phyloP scores from a whole-genome alignment of 2,888 invertebrate genomes.

The Clepsis dumicolana region DNA sequence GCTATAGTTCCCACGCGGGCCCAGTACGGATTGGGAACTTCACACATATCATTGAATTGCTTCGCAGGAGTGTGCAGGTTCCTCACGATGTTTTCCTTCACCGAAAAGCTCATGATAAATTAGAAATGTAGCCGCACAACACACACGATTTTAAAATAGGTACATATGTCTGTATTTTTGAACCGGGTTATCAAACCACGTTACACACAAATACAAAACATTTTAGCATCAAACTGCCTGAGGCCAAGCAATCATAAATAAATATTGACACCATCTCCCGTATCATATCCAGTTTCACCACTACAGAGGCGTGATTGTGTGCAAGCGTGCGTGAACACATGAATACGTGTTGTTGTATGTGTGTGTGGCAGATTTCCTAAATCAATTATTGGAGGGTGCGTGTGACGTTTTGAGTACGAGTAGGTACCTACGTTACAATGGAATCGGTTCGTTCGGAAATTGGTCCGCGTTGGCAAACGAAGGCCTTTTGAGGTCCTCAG shows the following conservation, averaged over 20 bases:
- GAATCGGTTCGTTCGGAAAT: slow-evolving; percentile 2
- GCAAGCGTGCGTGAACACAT: slow-evolving; percentile 39
- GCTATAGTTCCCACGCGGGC: no score
- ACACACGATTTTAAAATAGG: no score
- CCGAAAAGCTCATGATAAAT: no score
- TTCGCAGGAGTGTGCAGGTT: no score
- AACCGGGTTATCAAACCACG: no score
- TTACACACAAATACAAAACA: no score
- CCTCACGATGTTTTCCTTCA: no score
- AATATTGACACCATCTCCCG: slow-evolving; percentile 2
- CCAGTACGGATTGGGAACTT: no score
- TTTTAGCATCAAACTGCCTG: no score
- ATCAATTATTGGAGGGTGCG: slow-evolving; percentile 33
- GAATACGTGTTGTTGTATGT: slow-evolving; percentile 33
- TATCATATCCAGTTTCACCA: slow-evolving; percentile 16
- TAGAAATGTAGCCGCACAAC: no score
- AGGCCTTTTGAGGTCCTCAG: not conserved
- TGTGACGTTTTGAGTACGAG: slow-evolving; percentile 17
- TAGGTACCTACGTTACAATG: slow-evolving; percentile 2
- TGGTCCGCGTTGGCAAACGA: not conserved
- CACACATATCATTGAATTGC: no score
- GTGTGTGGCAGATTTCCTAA: slow-evolving; percentile 33
- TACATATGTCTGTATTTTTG: no score
- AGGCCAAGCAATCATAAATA: not conserved
- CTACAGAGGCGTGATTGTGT: slow-evolving; percentile 27